phyloP scores from a whole-genome alignment of 2,113 vertebrate species.

The Synodontis membranacea region DNA sequence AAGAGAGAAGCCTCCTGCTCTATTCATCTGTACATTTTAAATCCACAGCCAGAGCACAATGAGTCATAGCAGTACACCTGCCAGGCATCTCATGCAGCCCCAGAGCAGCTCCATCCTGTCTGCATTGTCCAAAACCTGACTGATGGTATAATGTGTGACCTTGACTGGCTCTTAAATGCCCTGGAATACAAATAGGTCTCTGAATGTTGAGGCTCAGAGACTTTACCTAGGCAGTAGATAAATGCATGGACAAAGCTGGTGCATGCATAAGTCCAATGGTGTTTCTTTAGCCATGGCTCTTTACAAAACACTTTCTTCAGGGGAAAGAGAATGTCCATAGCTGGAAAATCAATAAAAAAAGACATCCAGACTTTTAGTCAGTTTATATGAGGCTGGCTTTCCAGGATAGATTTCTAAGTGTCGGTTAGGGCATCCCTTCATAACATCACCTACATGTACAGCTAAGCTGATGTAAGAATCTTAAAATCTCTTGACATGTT shows the following conservation, averaged over 20 bases:
- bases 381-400: neutral
- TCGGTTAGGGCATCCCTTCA: too few relatives aligned
- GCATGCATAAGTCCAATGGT: neutral
- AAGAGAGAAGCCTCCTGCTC: conserved; percentile 32
- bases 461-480: neutral
- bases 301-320: neutral
- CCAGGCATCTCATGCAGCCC: conserved; percentile 15
- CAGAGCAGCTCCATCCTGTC: neutral
- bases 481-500: neutral
- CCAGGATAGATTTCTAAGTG: neutral
- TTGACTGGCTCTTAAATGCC: neutral
- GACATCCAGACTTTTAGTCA: neutral
- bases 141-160: neutral
- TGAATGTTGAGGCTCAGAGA: neutral
- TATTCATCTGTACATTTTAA: conserved; percentile 48
- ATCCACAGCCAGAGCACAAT: conserved; percentile 33
- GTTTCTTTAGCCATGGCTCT: neutral
- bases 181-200: conserved; percentile 3
- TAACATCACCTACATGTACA: neutral
- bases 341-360: neutral
- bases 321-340: neutral
- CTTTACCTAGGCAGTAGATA: neutral
- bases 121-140: conserved; percentile 7
- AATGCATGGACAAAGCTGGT: neutral
- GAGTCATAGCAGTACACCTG: conserved; percentile 42